Base-by-base conservation (phyloP, 2,888 invertebrate species). In the Xylota sylvarum region DNA sequence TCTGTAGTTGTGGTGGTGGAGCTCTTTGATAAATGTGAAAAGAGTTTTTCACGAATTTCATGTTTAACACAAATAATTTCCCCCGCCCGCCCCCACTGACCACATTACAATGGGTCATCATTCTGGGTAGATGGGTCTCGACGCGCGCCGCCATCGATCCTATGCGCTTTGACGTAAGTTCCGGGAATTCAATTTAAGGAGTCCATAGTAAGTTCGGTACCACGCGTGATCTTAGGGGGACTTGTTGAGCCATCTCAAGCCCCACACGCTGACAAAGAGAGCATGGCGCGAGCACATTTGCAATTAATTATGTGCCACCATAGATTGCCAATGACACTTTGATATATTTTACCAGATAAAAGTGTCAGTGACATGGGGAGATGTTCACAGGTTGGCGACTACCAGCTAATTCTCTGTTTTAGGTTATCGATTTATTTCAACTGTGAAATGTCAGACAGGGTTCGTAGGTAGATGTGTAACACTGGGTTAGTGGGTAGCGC, bases 401-500 rank as follows among this genome's bases (percentile, higher is more conserved):
- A 60, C 40, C 65, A 67, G 52, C 60, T 78, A n/a, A 76, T 81
- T 79, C 67, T 82, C 62, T 65, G 23, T 70, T 81, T 86, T 72
- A 32, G 77, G 72, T 46, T 76, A 77, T 67, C 72, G 72, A 77
- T 81, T 60, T 60, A 43, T 3, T 77, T 86, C 72, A 81, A 86
- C 82, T 62, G 85, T 67, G 27, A 82, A 77, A 77, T 82, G 77
- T 86, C 67, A 62, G 40, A 52, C 46, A 10, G 48, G 56, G 65
- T 48, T 58, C 67, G 85, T 81, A 69, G 81, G 82, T 69, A 77
- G 82, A 86, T 86, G 67, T 81, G 72, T 69, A 77, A 43, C 85
- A 86, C 67, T 86, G 76, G 85, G 85, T 86, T 81, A 86, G 77
- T 77, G 82, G 82, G 81, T 77, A 81, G 81, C 72, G 43, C 62